Conservation (phyloP, 2,113 vertebrate genomes). For the Macquaria australasica region DNA sequence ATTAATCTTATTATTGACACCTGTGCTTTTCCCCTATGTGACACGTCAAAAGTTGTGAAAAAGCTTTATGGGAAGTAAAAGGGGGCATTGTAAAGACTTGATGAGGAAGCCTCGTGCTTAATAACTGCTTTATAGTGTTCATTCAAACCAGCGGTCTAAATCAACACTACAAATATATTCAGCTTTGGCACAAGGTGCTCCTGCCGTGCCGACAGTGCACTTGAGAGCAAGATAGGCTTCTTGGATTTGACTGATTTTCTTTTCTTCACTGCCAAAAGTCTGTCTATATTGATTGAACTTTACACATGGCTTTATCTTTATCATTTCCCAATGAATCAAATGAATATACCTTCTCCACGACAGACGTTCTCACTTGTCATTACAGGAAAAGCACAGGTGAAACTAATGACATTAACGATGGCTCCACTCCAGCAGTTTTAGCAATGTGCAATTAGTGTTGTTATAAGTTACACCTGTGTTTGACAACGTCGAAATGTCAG, state of each 20-base stretch:
- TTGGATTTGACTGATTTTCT: too few species aligned
- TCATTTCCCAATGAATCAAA: not conserved
- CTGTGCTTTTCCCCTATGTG: not conserved
- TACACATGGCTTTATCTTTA: not conserved
- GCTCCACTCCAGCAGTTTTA: not conserved
- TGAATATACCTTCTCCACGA: not conserved
- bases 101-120: not conserved
- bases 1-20: not conserved
- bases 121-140: not conserved
- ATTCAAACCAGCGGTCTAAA: not conserved
- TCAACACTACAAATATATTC: too few species aligned
- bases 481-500: not conserved
- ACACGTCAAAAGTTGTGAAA: not conserved
- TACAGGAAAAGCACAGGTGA: not conserved
- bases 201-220: not conserved
- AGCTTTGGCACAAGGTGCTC: not conserved
- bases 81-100: not conserved
- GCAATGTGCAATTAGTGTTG: not conserved
- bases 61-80: not conserved
- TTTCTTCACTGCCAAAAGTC: too few species aligned
- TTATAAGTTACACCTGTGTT: not conserved
- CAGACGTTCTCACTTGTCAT: not conserved
- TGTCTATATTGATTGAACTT: not conserved
- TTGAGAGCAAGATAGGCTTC: not conserved
- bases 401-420: not conserved